Evolutionary conservation across 2,888 invertebrate genomes (phyloP).

Genomic region (Andrena marginata): DNA sequence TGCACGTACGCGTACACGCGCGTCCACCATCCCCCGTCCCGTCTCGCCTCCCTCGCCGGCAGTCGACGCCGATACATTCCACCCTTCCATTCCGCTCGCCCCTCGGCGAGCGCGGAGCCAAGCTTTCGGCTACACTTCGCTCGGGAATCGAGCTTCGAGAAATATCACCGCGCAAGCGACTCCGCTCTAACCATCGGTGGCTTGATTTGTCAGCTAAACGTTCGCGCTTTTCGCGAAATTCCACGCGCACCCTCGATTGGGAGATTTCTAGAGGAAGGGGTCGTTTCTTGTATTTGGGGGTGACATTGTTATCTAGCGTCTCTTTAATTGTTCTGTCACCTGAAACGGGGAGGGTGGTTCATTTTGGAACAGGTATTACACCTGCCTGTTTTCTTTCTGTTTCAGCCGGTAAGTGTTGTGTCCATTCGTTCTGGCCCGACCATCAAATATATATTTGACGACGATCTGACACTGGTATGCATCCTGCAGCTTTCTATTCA

Average conservation of each 20-base stretch:
- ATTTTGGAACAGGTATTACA: not conserved
- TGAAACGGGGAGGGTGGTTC: not conserved
- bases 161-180: slow-evolving; percentile 21
- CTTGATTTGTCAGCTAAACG: slow-evolving; percentile 18
- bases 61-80: slow-evolving; percentile 39
- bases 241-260: no score
- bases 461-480: not conserved
- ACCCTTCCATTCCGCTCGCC: slow-evolving; percentile 30
- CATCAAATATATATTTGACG: not conserved
- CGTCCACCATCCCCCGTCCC: slow-evolving; percentile 19
- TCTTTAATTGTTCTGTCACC: no score
- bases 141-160: slow-evolving; percentile 22
- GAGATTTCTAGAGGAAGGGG: not conserved
- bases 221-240: not conserved
- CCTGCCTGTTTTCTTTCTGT: slow-evolving; percentile 66
- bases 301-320: not conserved
- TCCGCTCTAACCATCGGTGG: not conserved
- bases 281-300: not conserved
- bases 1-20: slow-evolving; percentile 33
- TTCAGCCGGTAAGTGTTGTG: slow-evolving; percentile 80
- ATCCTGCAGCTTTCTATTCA: not conserved
- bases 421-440: slow-evolving; percentile 8
- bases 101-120: slow-evolving; percentile 36
- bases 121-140: slow-evolving; percentile 44
- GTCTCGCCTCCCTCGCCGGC: not conserved